phyloP scores from a whole-genome alignment of 2,888 invertebrate genomes.

The Synergus itoensis region DNA sequence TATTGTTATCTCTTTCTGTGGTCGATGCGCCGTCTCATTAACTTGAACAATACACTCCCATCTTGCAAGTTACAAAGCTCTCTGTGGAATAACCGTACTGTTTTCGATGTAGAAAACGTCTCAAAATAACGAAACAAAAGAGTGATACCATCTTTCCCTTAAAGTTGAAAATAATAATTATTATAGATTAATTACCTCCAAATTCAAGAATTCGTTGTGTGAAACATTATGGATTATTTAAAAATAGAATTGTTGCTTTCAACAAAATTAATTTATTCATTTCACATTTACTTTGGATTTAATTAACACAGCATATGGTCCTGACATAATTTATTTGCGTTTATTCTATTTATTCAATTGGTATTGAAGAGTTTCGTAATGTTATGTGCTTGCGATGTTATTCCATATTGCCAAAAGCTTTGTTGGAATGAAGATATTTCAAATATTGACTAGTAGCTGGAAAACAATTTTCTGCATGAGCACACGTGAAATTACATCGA shows the following conservation, averaged over 20 bases:
- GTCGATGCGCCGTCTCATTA: slow-evolving; percentile 47
- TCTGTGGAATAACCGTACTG: slow-evolving; percentile 31
- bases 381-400: slow-evolving; percentile 46
- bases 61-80: slow-evolving; percentile 24
- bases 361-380: neutral
- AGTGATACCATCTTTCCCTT: neutral
- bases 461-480: slow-evolving; percentile 29
- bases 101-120: neutral
- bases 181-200: neutral
- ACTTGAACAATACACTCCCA: slow-evolving; percentile 47
- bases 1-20: slow-evolving; percentile 43
- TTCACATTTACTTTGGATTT: neutral
- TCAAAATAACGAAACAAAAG: neutral
- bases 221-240: neutral
- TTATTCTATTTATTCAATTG: neutral
- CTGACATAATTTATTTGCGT: neutral
- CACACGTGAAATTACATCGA: slow-evolving; percentile 24
- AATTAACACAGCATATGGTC: neutral
- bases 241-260: neutral
- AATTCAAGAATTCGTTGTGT: neutral
- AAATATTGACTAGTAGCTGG: slow-evolving; percentile 10
- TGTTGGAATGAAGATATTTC: neutral
- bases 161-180: neutral
- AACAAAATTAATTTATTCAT: neutral
- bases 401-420: slow-evolving; percentile 13